Conservation (phyloP, 2,888 invertebrate species). For the Cloeon dipterum region DNA sequence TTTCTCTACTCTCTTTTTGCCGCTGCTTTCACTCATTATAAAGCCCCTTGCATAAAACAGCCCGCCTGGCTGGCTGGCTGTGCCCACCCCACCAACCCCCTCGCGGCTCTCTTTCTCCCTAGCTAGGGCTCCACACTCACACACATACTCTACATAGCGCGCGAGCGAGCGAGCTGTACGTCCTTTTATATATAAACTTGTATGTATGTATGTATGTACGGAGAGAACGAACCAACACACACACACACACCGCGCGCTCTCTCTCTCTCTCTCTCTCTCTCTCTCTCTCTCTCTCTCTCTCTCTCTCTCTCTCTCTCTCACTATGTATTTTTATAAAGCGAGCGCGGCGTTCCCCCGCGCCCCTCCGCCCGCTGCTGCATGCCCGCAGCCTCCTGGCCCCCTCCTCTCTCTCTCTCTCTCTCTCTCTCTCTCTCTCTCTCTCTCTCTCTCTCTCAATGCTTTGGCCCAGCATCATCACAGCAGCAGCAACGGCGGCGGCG, state of each 20-base stretch:
- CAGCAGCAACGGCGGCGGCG: neutral
- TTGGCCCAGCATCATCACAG: neutral
- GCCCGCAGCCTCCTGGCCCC: neutral
- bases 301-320: too few species aligned
- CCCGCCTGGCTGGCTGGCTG: too few species aligned
- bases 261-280: neutral
- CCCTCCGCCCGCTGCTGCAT: too few species aligned
- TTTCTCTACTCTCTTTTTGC: conserved; percentile 1
- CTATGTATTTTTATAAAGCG: too few species aligned
- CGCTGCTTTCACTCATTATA: conserved; percentile 1
- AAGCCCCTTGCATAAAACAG: conserved; percentile 1
- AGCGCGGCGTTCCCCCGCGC: too few species aligned
- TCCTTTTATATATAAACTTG: too few species aligned
- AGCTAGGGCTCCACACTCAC: neutral
- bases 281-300: too few species aligned
- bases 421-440: neutral
- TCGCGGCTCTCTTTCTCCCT: conserved; percentile 1
- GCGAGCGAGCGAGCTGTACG: too few species aligned
- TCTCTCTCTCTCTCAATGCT: too few species aligned
- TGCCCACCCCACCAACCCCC: too few species aligned
- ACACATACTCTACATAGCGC: neutral
- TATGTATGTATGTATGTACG: too few species aligned
- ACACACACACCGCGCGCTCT: neutral
- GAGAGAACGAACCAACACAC: too few species aligned
- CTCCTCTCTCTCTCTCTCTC: neutral